Base-by-base conservation (phyloP, 2,888 invertebrate genomes). In the Colostygia pectinataria region DNA sequence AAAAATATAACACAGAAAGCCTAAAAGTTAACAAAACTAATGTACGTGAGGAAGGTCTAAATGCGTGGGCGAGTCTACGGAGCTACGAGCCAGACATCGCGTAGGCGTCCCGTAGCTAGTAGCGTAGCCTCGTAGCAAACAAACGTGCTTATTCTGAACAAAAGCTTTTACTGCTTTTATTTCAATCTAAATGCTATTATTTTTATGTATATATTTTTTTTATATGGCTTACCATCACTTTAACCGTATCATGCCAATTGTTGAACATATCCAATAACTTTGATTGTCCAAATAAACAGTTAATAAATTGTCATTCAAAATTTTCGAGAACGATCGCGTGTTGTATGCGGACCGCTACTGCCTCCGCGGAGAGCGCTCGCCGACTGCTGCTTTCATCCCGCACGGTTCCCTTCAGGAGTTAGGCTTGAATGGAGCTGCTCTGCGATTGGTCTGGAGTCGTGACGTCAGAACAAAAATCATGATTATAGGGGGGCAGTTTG, bases 401-500 rank as follows among this genome's bases (percentile, higher is more conserved):
- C 76, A 64, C 73, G 67, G 84, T 87, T 83, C 85, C 87, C 88
- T 91, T 91, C 88, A 91, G 82, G 85, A 91, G 89, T 84, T 86
- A 80, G 84, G 84, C 86, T 89, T 94, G 94, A 94, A 94, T 94
- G 94, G 93, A 92, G 89, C 91, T 77, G 78, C 63, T 68, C 71
- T 65, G 76, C 71, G 82, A 94, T 94, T 94, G 94, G 94, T 81
- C 73, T 74, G 68, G 53, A 61, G 63, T 59, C 61, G 92, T 94
- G 94, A 94, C 94, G 94, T 94, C 94, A 94, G 92, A 75, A 91
- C 92, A 93, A 83, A 84, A 86, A 86, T 84, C 74, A 74, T 76
- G 74, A 78, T 93, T 92, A 93, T 93, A 92, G 92, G 91, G 68
- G 66, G 46, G 40, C 40, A 59, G 66, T 58, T 63, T 52, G 61